Evolutionary conservation across 2,888 invertebrate genomes (phyloP).

Genomic region (Terebella lapidaria): DNA sequence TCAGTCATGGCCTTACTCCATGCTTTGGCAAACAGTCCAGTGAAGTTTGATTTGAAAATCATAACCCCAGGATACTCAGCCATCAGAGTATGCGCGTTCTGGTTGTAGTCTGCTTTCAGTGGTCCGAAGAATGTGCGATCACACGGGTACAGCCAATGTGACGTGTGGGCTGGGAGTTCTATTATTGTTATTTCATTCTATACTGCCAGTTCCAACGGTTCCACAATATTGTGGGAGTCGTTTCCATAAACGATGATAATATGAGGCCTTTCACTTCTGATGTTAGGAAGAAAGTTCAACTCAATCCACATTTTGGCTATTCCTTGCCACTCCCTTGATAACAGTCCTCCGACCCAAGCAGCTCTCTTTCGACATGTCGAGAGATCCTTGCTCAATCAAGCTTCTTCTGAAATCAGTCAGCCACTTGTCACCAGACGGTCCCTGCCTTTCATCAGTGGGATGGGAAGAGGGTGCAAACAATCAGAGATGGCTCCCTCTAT

Average conservation of each 20-base stretch:
- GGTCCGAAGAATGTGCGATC: not conserved
- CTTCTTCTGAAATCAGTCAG: too few relatives aligned
- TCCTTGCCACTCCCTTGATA: too few relatives aligned
- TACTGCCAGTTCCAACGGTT: not conserved
- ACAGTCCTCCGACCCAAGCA: too few relatives aligned
- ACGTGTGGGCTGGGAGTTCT: not conserved
- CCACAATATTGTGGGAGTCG: not conserved
- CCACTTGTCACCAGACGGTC: too few relatives aligned
- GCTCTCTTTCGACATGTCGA: too few relatives aligned
- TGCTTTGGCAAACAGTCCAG: not conserved
- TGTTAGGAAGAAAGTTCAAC: not conserved
- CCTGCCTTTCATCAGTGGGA: too few relatives aligned
- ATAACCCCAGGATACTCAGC: not conserved
- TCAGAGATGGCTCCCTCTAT: too few relatives aligned
- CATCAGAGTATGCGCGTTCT: too few relatives aligned
- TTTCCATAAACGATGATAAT: not conserved
- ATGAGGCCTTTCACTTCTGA: not conserved
- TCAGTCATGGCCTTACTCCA: not conserved
- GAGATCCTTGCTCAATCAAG: too few relatives aligned
- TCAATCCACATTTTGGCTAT: not conserved
- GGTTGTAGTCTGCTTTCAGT: not conserved
- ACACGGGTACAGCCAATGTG: not conserved
- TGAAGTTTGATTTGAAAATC: not conserved
- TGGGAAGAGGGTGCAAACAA: too few relatives aligned
- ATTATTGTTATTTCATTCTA: not conserved